Conservation (phyloP, 2,113 vertebrate species). For the Ibidorhyncha struthersii region DNA sequence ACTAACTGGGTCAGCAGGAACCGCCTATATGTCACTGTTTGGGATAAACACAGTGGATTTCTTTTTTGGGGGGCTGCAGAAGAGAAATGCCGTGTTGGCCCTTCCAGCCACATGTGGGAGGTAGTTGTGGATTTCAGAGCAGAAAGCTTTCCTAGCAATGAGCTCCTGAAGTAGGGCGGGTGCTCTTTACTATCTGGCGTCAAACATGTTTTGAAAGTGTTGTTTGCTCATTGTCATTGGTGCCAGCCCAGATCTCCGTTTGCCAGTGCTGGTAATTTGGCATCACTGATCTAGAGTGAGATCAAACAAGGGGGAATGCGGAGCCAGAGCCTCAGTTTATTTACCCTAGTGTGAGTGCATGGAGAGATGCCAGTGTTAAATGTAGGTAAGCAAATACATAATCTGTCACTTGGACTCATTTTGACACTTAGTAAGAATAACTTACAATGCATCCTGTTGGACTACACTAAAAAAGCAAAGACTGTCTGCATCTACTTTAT, state of each 20-base stretch:
- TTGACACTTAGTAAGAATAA: constrained; percentile 54
- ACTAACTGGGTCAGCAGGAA: not conserved
- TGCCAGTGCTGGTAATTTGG: constrained; percentile 65
- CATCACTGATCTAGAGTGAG: constrained; percentile 51
- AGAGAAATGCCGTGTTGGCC: not conserved
- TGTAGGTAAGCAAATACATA: constrained; percentile 63
- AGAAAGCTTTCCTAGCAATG: not conserved
- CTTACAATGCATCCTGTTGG: constrained; percentile 38
- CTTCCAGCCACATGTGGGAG: not conserved
- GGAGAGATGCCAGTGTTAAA: constrained; percentile 57
- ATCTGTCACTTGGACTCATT: constrained; percentile 60
- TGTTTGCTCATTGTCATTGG: constrained; percentile 58
- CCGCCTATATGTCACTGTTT: not conserved
- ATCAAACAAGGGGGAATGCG: constrained; percentile 35
- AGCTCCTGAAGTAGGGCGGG: constrained; percentile 15
- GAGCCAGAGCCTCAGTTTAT: constrained; percentile 61
- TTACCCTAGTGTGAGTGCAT: constrained; percentile 45
- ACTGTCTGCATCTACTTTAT: not conserved
- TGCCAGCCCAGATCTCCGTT: constrained; percentile 48
- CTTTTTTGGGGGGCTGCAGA: not conserved
- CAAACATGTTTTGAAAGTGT: constrained; percentile 52
- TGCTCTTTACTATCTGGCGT: constrained; percentile 55
- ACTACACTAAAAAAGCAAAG: constrained; percentile 23
- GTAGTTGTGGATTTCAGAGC: not conserved
- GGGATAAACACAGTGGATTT: not conserved